Conservation (phyloP, 64 coral and sea anemone genomes). For the Cladopsammia gracilis region DNA sequence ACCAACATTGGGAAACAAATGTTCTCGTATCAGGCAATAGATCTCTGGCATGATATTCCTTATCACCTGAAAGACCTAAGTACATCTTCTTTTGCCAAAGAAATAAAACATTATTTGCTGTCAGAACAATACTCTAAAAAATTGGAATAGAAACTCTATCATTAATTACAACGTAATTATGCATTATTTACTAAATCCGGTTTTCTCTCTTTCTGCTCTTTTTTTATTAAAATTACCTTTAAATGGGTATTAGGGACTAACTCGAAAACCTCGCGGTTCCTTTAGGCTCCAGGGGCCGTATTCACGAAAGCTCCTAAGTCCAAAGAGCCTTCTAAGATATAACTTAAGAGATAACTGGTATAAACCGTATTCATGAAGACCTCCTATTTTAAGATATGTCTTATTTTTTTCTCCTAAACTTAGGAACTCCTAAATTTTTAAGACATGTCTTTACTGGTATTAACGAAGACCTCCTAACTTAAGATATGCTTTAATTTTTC, state of each 20-base stretch:
- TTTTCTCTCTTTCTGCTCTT: not conserved
- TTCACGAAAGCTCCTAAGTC: no score
- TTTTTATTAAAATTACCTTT: no score
- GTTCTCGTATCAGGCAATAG: slow-evolving; percentile 42
- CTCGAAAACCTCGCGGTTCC: not conserved
- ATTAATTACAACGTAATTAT: not conserved
- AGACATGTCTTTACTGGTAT: no score
- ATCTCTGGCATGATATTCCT: slow-evolving; percentile 45
- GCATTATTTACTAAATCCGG: not conserved
- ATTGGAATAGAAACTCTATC: not conserved
- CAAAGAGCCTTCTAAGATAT: no score
- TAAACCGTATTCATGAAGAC: no score
- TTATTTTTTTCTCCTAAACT: no score
- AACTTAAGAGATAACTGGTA: no score
- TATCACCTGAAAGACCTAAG: not conserved
- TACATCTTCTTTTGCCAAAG: slow-evolving; percentile 27
- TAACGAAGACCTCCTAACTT: no score
- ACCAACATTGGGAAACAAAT: slow-evolving; percentile 60
- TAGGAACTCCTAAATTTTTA: no score
- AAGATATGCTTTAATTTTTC: no score
- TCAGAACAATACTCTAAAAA: slow-evolving; percentile 2
- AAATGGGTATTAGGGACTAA: not conserved
- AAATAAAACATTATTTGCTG: slow-evolving; percentile 28
- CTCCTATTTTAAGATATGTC: no score
- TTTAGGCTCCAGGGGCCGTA: not conserved